These are phyloP conservation scores for Etheostoma nigrum DNA, from an alignment of 2,797 vertebrate genomes.

Conservation along the genomic window DNA sequence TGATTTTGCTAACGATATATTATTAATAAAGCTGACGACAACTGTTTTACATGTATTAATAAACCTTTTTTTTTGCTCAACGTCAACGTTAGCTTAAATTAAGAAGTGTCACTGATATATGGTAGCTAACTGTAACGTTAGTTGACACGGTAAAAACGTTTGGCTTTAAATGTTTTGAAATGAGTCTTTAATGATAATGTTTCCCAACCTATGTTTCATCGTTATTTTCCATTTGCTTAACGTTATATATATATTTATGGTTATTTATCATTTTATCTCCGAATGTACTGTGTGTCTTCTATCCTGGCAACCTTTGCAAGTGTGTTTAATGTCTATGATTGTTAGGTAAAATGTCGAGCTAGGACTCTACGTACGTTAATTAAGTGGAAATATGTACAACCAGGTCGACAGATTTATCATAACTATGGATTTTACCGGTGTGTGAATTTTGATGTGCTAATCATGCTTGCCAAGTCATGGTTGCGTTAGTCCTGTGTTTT, in stretches of 20 bases:
- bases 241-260: no score
- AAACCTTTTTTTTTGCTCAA: constrained; percentile 42
- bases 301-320: constrained; percentile 14
- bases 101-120: constrained; percentile 44
- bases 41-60: constrained; percentile 11
- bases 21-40: constrained; percentile 6
- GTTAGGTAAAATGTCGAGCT: neutral
- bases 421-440: neutral
- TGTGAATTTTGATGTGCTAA: constrained; percentile 53
- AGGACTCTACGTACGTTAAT: neutral
- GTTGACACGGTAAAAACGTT: neutral
- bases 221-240: neutral
- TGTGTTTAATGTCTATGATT: neutral
- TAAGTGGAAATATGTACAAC: neutral
- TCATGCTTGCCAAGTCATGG: constrained; percentile 80
- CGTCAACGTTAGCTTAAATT: constrained; percentile 52
- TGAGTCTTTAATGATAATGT: neutral
- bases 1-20: neutral
- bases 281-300: neutral
- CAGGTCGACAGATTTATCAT: neutral
- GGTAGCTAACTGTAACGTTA: neutral
- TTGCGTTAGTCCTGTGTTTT: constrained; percentile 78
- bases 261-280: neutral
- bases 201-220: rapidly evolving
- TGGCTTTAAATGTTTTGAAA: neutral